Evolutionary conservation across 2,797 vertebrate species (phyloP).

Genomic region (Petrocephalus sullivani): DNA sequence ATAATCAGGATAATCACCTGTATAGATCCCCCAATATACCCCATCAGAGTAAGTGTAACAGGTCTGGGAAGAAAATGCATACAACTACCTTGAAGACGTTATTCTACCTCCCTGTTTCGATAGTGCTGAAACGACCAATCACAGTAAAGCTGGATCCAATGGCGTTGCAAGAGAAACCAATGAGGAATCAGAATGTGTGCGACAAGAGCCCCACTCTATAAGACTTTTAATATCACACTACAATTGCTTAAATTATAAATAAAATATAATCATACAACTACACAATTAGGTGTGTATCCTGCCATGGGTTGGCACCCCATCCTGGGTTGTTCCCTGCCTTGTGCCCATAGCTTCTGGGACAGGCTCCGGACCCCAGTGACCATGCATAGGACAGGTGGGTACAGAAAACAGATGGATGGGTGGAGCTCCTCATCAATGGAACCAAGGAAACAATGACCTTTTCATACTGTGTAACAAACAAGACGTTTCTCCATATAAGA

Average conservation of each 20-base stretch:
- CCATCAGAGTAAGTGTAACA: not conserved
- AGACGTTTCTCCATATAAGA: too few relatives aligned
- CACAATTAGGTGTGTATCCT: not conserved
- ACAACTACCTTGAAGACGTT: not conserved
- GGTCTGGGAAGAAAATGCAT: not conserved
- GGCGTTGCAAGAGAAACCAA: not conserved
- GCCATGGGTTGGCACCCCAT: not conserved
- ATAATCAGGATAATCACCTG: not conserved
- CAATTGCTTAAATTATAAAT: not conserved
- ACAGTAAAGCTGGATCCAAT: not conserved
- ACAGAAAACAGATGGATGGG: too few relatives aligned
- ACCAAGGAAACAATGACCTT: not conserved
- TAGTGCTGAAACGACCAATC: conserved; percentile 1
- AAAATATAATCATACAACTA: not conserved
- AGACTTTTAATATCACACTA: not conserved
- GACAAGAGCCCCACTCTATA: not conserved
- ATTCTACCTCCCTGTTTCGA: not conserved
- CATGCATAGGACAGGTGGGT: too few relatives aligned
- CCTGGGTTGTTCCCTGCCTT: not conserved
- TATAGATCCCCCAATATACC: not conserved
- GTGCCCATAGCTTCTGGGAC: too few relatives aligned
- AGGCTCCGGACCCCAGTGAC: too few relatives aligned
- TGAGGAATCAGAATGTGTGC: not conserved
- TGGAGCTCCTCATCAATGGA: not conserved
- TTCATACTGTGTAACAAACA: too few relatives aligned